phyloP scores from a whole-genome alignment of 2,113 vertebrate species.

The Lagopus leucura region DNA sequence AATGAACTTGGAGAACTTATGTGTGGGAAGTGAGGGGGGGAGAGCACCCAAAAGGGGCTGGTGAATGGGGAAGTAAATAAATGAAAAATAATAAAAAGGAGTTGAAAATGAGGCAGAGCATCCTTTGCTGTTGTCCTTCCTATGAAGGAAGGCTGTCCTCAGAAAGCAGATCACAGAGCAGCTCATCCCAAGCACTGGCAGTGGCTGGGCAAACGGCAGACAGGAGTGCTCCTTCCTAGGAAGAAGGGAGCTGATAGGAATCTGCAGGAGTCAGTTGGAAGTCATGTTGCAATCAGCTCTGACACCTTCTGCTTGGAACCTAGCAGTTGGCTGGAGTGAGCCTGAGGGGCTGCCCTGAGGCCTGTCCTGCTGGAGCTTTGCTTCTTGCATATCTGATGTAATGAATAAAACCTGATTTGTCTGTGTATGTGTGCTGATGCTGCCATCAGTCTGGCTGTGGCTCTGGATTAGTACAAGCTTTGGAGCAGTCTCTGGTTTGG shows the following conservation, averaged over 20 bases:
- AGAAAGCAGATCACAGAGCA: background rate
- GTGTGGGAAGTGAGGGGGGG: background rate
- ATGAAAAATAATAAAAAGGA: background rate
- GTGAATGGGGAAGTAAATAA: background rate
- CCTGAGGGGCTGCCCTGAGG: background rate
- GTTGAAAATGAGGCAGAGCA: background rate
- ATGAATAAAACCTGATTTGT: background rate
- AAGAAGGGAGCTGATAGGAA: background rate
- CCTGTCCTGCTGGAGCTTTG: background rate
- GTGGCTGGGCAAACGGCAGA: background rate
- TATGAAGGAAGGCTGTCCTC: background rate
- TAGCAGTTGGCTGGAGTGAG: background rate
- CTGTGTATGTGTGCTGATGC: fast-evolving
- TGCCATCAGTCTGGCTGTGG: background rate
- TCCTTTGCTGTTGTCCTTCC: fast-evolving
- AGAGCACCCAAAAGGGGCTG: background rate
- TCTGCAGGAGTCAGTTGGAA: background rate
- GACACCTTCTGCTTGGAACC: background rate
- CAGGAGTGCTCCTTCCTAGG: background rate
- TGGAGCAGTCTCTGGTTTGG: background rate
- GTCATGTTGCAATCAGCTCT: background rate
- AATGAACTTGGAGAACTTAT: background rate
- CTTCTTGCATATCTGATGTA: background rate
- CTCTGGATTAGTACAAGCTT: background rate
- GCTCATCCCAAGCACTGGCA: background rate